Conservation (phyloP, 2,113 vertebrate species). For the Astur gentilis region DNA sequence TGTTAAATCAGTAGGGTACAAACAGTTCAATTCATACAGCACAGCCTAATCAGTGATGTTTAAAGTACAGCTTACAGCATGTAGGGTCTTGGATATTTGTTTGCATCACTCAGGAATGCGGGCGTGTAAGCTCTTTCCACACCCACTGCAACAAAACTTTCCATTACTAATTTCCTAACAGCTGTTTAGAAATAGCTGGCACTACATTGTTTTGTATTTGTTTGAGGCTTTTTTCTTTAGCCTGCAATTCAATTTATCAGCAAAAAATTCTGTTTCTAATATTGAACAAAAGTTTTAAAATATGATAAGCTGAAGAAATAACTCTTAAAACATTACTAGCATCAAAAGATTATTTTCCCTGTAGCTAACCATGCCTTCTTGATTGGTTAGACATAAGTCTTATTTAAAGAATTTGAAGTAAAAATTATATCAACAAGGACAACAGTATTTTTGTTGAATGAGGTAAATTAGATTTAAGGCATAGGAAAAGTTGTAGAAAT, state of each 20-base stretch:
- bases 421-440: background rate
- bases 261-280: background rate
- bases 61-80: background rate
- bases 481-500: background rate
- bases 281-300: background rate
- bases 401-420: background rate
- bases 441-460: background rate
- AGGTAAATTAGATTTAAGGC: background rate
- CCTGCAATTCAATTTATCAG: background rate
- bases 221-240: background rate
- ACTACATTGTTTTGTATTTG: background rate
- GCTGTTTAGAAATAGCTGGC: background rate
- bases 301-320: background rate
- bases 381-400: background rate
- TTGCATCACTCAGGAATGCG: background rate
- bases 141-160: background rate
- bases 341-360: background rate
- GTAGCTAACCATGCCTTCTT: background rate
- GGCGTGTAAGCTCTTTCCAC: background rate
- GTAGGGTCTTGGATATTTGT: background rate
- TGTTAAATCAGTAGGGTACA: rapidly evolving
- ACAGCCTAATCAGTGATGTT: background rate
- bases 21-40: background rate
- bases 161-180: slow-evolving; percentile 20
- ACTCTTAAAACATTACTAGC: background rate